Conservation (phyloP, 2,797 vertebrate species). For the Propithecus perrieri region DNA sequence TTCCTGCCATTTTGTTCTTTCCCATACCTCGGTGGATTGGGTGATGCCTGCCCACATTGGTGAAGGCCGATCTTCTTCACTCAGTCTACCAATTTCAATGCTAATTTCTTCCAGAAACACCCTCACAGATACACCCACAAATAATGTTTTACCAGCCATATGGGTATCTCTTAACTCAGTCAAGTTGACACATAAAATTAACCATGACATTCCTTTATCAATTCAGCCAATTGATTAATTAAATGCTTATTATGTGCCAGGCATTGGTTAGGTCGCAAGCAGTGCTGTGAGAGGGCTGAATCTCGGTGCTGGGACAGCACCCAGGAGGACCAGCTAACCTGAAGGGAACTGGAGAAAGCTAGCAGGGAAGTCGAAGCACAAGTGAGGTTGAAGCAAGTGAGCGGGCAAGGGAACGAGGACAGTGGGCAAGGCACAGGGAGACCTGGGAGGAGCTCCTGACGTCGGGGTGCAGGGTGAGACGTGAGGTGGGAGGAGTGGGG, state of each 20-base stretch:
- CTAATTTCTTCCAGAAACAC: not conserved
- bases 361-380: not conserved
- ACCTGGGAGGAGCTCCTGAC: not conserved
- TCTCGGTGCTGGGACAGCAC: fast-evolving
- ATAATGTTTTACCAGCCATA: not conserved
- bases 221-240: not conserved
- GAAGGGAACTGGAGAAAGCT: not conserved
- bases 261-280: not conserved
- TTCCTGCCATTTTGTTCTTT: not conserved
- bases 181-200: not conserved
- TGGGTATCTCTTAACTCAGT: not conserved
- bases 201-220: not conserved
- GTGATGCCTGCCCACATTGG: not conserved
- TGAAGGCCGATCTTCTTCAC: not conserved
- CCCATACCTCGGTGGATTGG: too few relatives aligned
- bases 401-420: not conserved
- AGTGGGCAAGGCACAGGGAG: not conserved
- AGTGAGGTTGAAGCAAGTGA: not conserved
- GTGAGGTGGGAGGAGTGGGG: not conserved
- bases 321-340: not conserved
- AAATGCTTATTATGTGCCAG: not conserved
- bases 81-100: not conserved
- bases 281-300: not conserved
- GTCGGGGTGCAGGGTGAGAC: not conserved
- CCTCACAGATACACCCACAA: not conserved